Percentiles rank a stretch among this genome's conserved stretches.
Conservation (phyloP, 2,888 invertebrate species). For the Halocaridina rubra region DNA sequence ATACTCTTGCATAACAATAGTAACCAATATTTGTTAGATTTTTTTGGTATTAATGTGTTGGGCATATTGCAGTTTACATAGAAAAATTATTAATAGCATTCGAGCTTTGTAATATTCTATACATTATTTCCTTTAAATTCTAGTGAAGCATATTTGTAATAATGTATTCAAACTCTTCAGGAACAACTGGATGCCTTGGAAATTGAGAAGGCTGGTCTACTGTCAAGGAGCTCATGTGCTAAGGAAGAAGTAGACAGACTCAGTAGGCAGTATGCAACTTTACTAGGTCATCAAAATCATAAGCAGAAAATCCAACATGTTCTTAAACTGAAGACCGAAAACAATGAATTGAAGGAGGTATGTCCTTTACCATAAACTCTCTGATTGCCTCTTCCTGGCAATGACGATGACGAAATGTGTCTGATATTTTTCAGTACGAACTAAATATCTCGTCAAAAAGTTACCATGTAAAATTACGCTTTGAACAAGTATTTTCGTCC, state of each 20-base stretch:
- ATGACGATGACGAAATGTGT: background rate
- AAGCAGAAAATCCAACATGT: conserved; percentile 76
- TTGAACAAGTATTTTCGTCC: too few species aligned
- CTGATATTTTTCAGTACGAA: background rate
- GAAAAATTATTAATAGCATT: too few species aligned
- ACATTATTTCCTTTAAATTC: too few species aligned
- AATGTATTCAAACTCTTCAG: too few species aligned
- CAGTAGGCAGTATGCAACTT: conserved; percentile 72
- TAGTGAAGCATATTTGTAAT: too few species aligned
- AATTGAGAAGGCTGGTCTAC: conserved; percentile 44
- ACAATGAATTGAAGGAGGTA: conserved; percentile 59
- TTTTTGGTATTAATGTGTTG: too few species aligned
- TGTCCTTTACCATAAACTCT: background rate
- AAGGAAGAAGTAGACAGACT: conserved; percentile 51
- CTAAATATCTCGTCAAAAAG: background rate
- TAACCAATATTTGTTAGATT: too few species aligned
- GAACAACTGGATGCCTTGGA: conserved; percentile 61
- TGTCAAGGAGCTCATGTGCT: conserved; percentile 47
- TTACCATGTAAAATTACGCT: background rate
- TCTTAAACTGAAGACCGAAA: conserved; percentile 66
- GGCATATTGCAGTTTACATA: too few species aligned
- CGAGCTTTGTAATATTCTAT: too few species aligned
- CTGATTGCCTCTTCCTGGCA: too few species aligned
- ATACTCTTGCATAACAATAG: too few species aligned
- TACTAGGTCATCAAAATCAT: conserved; percentile 77